Evolutionary conservation across 64 coral and sea anemone species (phyloP).

Genomic region (Orbicella faveolata): DNA sequence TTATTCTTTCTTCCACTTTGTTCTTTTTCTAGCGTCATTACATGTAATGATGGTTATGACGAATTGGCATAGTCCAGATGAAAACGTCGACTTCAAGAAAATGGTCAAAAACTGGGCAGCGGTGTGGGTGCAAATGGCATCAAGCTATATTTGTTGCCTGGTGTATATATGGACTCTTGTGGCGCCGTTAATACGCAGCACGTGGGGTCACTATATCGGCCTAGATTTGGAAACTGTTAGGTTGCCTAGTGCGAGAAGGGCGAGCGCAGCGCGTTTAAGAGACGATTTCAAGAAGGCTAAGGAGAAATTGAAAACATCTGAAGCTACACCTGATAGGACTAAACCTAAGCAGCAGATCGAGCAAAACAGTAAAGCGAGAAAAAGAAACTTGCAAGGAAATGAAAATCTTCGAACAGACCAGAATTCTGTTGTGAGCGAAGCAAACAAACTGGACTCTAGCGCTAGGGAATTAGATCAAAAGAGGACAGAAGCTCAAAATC

Average conservation of each 20-base stretch:
- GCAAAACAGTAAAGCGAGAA: not conserved
- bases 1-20: constrained; percentile 91
- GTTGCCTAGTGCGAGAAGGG: constrained; percentile 66
- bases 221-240: constrained; percentile 38
- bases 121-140: constrained; percentile 95
- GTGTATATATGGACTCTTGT: constrained; percentile 96
- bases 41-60: constrained; percentile 95
- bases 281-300: constrained; percentile 63
- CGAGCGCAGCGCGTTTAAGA: constrained; percentile 69
- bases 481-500: not conserved
- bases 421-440: not conserved
- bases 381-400: not conserved
- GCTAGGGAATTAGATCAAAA: not conserved
- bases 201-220: constrained; percentile 90
- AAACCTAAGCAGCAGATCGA: not conserved
- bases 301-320: constrained; percentile 24
- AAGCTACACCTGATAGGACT: not conserved
- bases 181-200: constrained; percentile 80
- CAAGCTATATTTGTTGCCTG: constrained; percentile 92
- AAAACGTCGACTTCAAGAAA: constrained; percentile 89
- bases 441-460: not conserved
- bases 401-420: not conserved
- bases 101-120: constrained; percentile 96
- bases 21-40: constrained; percentile 79
- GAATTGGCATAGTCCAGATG: constrained; percentile 95